These are phyloP conservation scores for Schlechtendalia chinensis DNA, from an alignment of 1,140 invertebrate species.

Conservation along the genomic window DNA sequence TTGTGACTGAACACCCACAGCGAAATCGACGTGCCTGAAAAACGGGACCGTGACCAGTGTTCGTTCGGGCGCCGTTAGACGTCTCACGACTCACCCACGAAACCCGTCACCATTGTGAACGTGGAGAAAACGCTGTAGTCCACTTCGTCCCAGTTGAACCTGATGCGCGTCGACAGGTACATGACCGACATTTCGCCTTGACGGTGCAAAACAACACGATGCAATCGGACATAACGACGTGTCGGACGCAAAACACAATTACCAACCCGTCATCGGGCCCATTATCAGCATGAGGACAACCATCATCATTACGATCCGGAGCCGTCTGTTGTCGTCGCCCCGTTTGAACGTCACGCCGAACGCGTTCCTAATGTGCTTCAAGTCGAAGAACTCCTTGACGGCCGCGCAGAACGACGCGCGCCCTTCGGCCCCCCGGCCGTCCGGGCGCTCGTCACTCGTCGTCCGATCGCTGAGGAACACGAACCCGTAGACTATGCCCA, in stretches of 20 bases:
- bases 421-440: too few relatives aligned
- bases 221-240: too few relatives aligned
- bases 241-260: too few relatives aligned
- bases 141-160: constrained; percentile 82
- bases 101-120: constrained; percentile 73
- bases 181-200: constrained; percentile 78
- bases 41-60: too few relatives aligned
- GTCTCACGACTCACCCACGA: constrained; percentile 67
- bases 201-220: background rate
- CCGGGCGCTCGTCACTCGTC: too few relatives aligned
- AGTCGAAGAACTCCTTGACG: constrained; percentile 68
- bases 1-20: constrained; percentile 76
- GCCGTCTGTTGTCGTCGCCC: constrained; percentile 68
- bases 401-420: constrained; percentile 53
- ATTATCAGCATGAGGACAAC: constrained; percentile 79
- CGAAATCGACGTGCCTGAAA: constrained; percentile 71
- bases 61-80: too few relatives aligned
- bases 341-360: constrained; percentile 73
- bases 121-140: constrained; percentile 80
- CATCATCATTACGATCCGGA: constrained; percentile 72
- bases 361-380: constrained; percentile 70
- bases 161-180: constrained; percentile 75
- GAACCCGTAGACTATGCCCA: constrained; percentile 71
- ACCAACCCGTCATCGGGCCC: constrained; percentile 75
- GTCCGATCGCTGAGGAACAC: background rate